These are phyloP conservation scores for Ochropacha duplaris DNA, from an alignment of 2,888 invertebrate species.

Conservation along the genomic window DNA sequence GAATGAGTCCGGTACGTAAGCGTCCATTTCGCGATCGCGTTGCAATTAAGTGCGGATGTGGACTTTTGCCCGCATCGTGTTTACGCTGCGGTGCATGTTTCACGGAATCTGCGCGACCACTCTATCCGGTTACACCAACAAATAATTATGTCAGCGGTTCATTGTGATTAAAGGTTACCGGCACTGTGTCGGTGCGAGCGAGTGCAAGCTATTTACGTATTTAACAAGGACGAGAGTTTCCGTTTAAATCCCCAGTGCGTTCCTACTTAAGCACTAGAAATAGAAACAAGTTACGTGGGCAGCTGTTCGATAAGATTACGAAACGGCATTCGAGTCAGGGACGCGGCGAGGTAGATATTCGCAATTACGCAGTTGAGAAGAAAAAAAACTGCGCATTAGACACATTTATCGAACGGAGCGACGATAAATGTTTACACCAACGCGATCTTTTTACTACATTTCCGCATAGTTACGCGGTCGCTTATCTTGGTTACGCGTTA, in stretches of 20 bases:
- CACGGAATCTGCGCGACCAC: constrained; percentile 61
- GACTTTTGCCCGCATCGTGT: constrained; percentile 51
- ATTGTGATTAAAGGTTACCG: constrained; percentile 62
- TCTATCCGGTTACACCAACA: constrained; percentile 69
- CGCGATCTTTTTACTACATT: constrained; percentile 72
- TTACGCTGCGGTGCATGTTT: constrained; percentile 62
- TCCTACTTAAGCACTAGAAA: constrained; percentile 52
- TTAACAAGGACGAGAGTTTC: constrained; percentile 53
- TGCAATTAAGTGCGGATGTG: constrained; percentile 61
- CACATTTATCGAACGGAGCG: constrained; percentile 63
- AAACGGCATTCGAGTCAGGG: constrained; percentile 61
- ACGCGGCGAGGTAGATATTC: constrained; percentile 57
- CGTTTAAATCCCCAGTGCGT: constrained; percentile 49
- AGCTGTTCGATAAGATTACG: constrained; percentile 60
- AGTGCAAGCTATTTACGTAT: constrained; percentile 39
- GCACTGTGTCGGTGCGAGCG: constrained; percentile 29
- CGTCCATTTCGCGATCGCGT: constrained; percentile 57
- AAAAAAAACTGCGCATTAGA: constrained; percentile 58
- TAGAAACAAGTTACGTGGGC: constrained; percentile 74
- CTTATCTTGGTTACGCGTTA: constrained; percentile 65
- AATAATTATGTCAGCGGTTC: constrained; percentile 76
- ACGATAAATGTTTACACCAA: constrained; percentile 76
- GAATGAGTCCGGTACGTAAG: constrained; percentile 61
- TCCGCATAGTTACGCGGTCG: constrained; percentile 74
- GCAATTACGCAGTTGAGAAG: constrained; percentile 54